phyloP scores from a whole-genome alignment of 2,888 invertebrate species.

The Malachius bipustulatus region DNA sequence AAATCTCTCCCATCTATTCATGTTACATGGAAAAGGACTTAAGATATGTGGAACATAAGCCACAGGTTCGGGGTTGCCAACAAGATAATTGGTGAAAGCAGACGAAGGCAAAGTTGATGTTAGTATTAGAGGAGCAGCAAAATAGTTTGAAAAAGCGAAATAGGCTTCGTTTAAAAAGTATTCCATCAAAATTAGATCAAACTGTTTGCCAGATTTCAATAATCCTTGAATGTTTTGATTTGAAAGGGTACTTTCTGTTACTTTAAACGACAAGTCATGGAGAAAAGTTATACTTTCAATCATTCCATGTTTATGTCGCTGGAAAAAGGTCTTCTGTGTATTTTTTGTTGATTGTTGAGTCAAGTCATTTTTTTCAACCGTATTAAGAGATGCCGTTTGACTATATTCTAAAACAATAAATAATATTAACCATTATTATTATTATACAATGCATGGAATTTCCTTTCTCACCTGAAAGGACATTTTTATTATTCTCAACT shows the following conservation, averaged over 20 bases:
- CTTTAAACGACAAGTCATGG: not conserved
- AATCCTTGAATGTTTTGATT: not conserved
- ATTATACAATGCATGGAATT: no score
- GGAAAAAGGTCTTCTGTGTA: not conserved
- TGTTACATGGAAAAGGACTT: not conserved
- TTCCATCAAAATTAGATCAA: conserved; percentile 3
- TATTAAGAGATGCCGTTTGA: not conserved
- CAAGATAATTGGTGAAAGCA: not conserved
- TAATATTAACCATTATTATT: no score
- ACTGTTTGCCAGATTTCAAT: not conserved
- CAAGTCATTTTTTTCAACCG: no score
- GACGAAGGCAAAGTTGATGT: not conserved
- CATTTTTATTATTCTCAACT: no score
- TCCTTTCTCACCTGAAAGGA: no score
- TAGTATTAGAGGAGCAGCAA: not conserved
- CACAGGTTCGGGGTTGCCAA: not conserved
- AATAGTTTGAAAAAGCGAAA: not conserved
- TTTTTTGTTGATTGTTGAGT: not conserved
- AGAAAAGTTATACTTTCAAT: not conserved
- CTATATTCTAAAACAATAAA: conserved; percentile 1
- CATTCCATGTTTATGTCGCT: not conserved
- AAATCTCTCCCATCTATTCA: conserved; percentile 1
- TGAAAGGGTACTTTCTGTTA: conserved; percentile 1
- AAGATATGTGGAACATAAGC: not conserved
- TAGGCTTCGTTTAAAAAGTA: conserved; percentile 1